Conservation (phyloP, 2,797 vertebrate genomes). For the Brachymystax lenok region DNA sequence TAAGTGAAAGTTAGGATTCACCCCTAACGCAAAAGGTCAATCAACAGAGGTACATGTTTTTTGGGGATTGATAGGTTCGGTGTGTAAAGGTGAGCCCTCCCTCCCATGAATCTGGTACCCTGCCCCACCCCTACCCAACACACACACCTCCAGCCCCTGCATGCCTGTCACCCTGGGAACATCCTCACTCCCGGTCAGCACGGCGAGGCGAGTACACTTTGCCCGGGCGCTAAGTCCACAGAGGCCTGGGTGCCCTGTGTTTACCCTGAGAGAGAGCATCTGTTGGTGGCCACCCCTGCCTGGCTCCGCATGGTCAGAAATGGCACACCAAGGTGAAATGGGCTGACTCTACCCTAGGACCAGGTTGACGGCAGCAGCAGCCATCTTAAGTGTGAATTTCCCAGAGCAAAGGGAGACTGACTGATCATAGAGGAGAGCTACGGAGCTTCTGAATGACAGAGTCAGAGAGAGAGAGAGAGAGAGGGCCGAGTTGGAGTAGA, state of each 20-base stretch:
- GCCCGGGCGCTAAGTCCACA: slow-evolving; percentile 70
- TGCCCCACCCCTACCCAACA: slow-evolving; percentile 24
- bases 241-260: slow-evolving; percentile 61
- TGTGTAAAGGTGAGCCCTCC: neutral
- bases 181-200: slow-evolving; percentile 65
- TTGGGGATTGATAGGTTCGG: too few relatives aligned
- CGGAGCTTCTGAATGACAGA: slow-evolving; percentile 32
- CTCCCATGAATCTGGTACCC: slow-evolving; percentile 25
- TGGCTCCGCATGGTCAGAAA: slow-evolving; percentile 61
- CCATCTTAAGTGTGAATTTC: slow-evolving; percentile 67
- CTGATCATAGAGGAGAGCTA: slow-evolving; percentile 14
- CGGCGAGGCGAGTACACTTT: slow-evolving; percentile 73
- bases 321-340: slow-evolving; percentile 68
- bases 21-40: neutral
- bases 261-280: slow-evolving; percentile 64
- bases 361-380: neutral
- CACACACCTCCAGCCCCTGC: slow-evolving; percentile 25
- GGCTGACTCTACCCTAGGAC: slow-evolving; percentile 18
- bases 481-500: slow-evolving; percentile 39
- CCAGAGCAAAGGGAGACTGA: slow-evolving; percentile 30
- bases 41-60: too few relatives aligned
- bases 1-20: neutral
- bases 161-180: slow-evolving; percentile 67
- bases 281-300: slow-evolving; percentile 45
- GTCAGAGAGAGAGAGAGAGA: slow-evolving; percentile 28